Conservation (phyloP, 2,113 vertebrate genomes). For the human (Homo sapiens) region GRCh38 chr3:57897001-57897500, state of each 20-base stretch:
- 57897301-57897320: background rate
- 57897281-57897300: background rate
- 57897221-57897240: background rate
- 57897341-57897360: background rate
- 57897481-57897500: too few relatives aligned
- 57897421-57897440: too few relatives aligned
- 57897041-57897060: background rate
- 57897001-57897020: background rate
- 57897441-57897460: too few relatives aligned
- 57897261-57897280: constrained; percentile 4
- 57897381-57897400: background rate
- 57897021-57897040: constrained; percentile 55
- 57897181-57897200: background rate
- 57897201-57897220: background rate
- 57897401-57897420: background rate
- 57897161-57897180: background rate
- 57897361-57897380: background rate
- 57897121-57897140: background rate
- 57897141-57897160: constrained; percentile 1
- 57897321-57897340: constrained; percentile 2
- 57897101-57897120: constrained; percentile 10
- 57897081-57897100: background rate
- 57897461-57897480: too few relatives aligned
- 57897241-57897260: background rate
- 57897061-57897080: constrained; percentile 47